Evolutionary conservation across 1,140 invertebrate species (phyloP), one percentile per base, ranked within the genome.

Genomic region (Cephus cinctus): DNA sequence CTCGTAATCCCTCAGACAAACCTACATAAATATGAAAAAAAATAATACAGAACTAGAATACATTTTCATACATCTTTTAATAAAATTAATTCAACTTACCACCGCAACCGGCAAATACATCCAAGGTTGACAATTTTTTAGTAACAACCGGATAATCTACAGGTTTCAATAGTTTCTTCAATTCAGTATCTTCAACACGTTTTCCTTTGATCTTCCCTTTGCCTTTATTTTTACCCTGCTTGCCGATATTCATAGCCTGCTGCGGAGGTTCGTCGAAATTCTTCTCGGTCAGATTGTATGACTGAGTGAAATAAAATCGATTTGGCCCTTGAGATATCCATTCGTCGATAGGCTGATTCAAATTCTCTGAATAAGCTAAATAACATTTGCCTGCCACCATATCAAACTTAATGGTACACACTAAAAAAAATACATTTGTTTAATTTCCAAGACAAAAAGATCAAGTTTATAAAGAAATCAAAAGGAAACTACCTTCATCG

Each of bases 101-200:
- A 39, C 91, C 92, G 73, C 91, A 94, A 1, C 92, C 92, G 55
- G 91, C 88, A 77, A 95, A 94, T n/a, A 94, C 85, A 70, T 94
- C 91, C 40, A 95, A 71, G 27, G 83, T 84, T 59, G 75, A 73
- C 16, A 94, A 67, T 34, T 81, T 83, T 43, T 67, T 69, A 0
- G 70, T 49, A 21, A 82, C 63, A 14, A 42, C 19, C 5, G 59
- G 57, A 47, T 70, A 69, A 1, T 69, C 50, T 35, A 66, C 51
- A 18, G 62, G 50, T 49, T 49, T 69, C 48, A 38, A 61, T 62
- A 2, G 5, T 48, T 41, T 5, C 6, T 46, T 56, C 34, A 31
- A 47, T 5, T 43, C 39, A 4, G 41, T 22, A n/a, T 25, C 32
- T 5, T 66, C 62, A 6, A 61, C 62, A 46, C 77, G 80, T 67